Base-by-base conservation (phyloP, 1,140 invertebrate species). In the Rhizoglyphus robini region DNA sequence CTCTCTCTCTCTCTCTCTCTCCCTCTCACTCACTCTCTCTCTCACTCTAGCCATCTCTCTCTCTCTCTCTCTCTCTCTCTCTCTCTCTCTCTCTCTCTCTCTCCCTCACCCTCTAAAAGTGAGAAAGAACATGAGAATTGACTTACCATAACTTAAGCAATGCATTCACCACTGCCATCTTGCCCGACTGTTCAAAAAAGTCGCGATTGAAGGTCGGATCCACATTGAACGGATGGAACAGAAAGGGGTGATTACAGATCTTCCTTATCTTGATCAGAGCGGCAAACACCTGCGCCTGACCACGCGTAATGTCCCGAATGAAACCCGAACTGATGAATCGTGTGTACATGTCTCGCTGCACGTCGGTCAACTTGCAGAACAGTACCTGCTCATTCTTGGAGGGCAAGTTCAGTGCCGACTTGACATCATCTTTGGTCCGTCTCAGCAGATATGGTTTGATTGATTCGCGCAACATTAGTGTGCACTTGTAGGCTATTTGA, bases 391-490 rank as follows among this genome's bases (percentile, higher is more conserved):
- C 94, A 79, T 84, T 95, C 76, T 97, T 98, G 51, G 84, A 81
- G 8, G 94, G 94, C 46, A 98, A 78, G 63, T 84, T 81, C 34
- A 96, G 81, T 72, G 85, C 83, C 70, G 83, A 80, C 72, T 91
- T 85, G 0, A 97, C 90, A 76, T 97, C 92, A 69, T 80, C 79
- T 80, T 98, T 97, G 73, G 89, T 87, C 74, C 94, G 78, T 62
- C 94, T 79, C n/a, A 98, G 77, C 73, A 98, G 82, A 73, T 91
- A 96, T 0, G 93, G 93, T 68, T 84, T 86, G 29, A 98, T 96
- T 2, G 90, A 84, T 73, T 92, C 82, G 75, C 90, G 86, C 25
- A 96, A 77, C 65, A 90, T 83, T 66, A 83, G 87, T 15, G 90
- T 49, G 74, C 91, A 88, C 73, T 91, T 88, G 70, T 89, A 85